Base-by-base conservation (phyloP, 2,888 invertebrate species). In the Orchestes rusci region DNA sequence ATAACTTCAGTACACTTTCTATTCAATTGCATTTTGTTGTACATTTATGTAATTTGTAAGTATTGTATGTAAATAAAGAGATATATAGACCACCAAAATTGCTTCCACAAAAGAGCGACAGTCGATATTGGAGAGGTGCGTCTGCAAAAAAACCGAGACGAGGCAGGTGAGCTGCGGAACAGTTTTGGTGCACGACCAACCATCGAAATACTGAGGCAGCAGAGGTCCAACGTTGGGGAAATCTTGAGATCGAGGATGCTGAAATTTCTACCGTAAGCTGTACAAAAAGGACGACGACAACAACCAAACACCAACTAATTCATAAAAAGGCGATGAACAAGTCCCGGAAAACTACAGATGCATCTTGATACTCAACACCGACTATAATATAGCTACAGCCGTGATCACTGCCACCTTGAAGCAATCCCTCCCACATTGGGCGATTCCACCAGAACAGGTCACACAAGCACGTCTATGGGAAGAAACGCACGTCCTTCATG, bases 331-430 rank as follows among this genome's bases (percentile, higher is more conserved):
- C 4, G 31, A 39, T 1, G 16, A 38, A 1, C 43, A 53, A 41
- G 18, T 45, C 12, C 15, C 43, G 7, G 31, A 33, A 16, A 32
- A 31, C 20, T 16, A 39, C 4, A 1, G 57, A 59, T 18, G 48
- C 45, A 5, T 34, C 52, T n/a, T n/a, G n/a, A n/a, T n/a, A n/a
- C n/a, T n/a, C n/a, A n/a, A n/a, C n/a, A n/a, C n/a, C n/a, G n/a
- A 20, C 31, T 49, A 56, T 10, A 62, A 62, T 34, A 51, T 60
- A 3, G 43, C 57, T 3, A 58, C 56, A 1, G 39, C 45, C 15
- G 38, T 53, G 3, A 30, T 59, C n/a, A 45, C 30, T 8, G 23
- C 54, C 4, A n/a, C n/a, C n/a, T n/a, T n/a, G n/a, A n/a, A n/a
- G n/a, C n/a, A n/a, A n/a, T n/a, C n/a, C n/a, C n/a, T n/a, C n/a